Evolutionary conservation across 2,113 vertebrate species (phyloP).

Genomic region (Protobothrops mucrosquamatus): DNA sequence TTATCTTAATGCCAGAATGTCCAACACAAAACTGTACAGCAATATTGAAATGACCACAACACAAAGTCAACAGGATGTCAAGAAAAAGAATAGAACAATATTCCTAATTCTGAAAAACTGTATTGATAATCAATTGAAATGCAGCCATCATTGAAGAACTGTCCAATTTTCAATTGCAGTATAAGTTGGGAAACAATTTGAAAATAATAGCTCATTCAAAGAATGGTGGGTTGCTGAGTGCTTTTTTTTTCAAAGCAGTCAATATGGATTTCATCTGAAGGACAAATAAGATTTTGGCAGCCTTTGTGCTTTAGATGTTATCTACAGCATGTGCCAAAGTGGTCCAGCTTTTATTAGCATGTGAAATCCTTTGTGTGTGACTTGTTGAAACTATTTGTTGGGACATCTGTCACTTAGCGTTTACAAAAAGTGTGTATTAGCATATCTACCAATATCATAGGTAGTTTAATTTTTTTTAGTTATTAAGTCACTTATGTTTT

Average conservation of each 20-base stretch:
- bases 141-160: constrained; percentile 92
- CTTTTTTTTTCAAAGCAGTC: constrained; percentile 78
- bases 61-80: constrained; percentile 66
- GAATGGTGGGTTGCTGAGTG: constrained; percentile 46
- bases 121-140: constrained; percentile 99
- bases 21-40: constrained; percentile 61
- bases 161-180: constrained; percentile 94
- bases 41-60: constrained; percentile 88
- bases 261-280: constrained; percentile 91
- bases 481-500: not conserved
- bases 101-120: constrained; percentile 81
- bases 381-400: constrained; percentile 39
- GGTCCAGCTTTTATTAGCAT: constrained; percentile 12
- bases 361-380: constrained; percentile 27
- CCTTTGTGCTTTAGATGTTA: constrained; percentile 63
- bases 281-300: constrained; percentile 84
- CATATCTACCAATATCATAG: not conserved
- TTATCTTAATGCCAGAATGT: constrained; percentile 73
- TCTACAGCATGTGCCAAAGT: constrained; percentile 50
- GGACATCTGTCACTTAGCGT: not conserved
- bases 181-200: constrained; percentile 98
- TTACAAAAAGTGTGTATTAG: not conserved
- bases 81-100: constrained; percentile 75
- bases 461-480: not conserved
- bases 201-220: constrained; percentile 94